These are phyloP conservation scores for Hedya salicella DNA, from an alignment of 2,888 invertebrate species.

Conservation along the genomic window DNA sequence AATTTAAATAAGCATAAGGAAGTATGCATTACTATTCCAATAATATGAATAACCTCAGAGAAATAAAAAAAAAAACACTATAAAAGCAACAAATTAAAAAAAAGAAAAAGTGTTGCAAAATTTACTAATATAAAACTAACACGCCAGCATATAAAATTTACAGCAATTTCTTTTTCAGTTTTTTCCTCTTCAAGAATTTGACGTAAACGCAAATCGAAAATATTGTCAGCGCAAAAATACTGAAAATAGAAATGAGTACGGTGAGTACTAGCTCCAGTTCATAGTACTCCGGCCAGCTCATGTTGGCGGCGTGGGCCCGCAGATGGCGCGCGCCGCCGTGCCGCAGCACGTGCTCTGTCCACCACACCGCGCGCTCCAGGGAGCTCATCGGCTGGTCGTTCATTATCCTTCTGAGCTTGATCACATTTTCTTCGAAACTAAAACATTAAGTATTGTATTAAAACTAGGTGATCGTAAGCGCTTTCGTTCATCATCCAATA, in stretches of 20 bases:
- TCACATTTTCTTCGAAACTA: conserved; percentile 48
- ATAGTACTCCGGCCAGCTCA: conserved; percentile 48
- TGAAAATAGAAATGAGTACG: conserved; percentile 5
- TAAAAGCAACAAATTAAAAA: too few species aligned
- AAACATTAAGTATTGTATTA: too few species aligned
- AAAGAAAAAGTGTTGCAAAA: too few species aligned
- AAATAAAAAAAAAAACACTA: too few species aligned
- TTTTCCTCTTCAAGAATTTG: conserved; percentile 11
- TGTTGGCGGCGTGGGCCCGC: conserved; percentile 50
- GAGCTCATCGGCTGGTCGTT: conserved; percentile 51
- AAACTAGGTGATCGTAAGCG: too few species aligned
- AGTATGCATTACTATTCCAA: too few species aligned
- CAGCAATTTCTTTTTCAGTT: background rate
- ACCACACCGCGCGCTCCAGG: conserved; percentile 54
- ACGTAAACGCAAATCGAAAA: conserved; percentile 2
- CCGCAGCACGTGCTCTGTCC: conserved; percentile 55
- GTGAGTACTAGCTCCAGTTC: conserved; percentile 32
- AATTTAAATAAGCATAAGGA: too few species aligned
- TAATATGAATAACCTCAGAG: too few species aligned
- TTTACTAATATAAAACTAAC: too few species aligned
- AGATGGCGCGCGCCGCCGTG: conserved; percentile 54
- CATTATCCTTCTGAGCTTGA: conserved; percentile 47
- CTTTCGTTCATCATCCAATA: too few species aligned
- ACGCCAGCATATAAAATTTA: too few species aligned
- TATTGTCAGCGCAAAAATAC: background rate